phyloP scores from a whole-genome alignment of 1,140 invertebrate genomes.

The Vollenhovia emeryi region DNA sequence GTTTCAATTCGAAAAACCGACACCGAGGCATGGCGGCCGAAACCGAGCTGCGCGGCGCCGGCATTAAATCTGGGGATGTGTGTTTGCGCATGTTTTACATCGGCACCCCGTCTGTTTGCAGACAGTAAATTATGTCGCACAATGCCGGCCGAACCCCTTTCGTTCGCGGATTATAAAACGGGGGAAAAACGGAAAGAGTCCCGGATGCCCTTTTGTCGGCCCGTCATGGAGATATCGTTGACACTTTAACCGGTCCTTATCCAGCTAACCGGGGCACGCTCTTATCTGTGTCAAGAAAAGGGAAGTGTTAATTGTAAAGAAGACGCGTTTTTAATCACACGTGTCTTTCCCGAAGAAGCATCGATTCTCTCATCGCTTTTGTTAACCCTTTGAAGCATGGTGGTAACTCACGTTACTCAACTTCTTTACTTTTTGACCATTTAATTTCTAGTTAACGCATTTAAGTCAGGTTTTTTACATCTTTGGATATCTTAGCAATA shows the following conservation, averaged over 20 bases:
- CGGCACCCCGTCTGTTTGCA: conserved; percentile 84
- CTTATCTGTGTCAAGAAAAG: neutral
- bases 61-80: conserved; percentile 55
- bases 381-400: too few relatives aligned
- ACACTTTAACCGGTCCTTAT: conserved; percentile 18
- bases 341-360: neutral
- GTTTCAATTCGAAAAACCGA: conserved; percentile 71
- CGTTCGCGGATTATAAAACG: conserved; percentile 73
- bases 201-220: conserved; percentile 61
- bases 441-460: too few relatives aligned
- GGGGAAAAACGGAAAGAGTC: conserved; percentile 54
- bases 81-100: conserved; percentile 85
- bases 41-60: conserved; percentile 13
- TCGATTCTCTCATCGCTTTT: neutral
- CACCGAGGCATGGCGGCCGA: conserved; percentile 57
- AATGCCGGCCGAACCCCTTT: conserved; percentile 76
- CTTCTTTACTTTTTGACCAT: too few relatives aligned
- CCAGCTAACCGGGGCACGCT: neutral
- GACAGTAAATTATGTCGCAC: conserved; percentile 85
- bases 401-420: too few relatives aligned
- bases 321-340: neutral
- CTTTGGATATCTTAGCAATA: too few relatives aligned
- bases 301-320: neutral
- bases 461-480: too few relatives aligned
- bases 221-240: conserved; percentile 20